phyloP scores from a whole-genome alignment of 1,140 invertebrate species.

The Thrips palmi region DNA sequence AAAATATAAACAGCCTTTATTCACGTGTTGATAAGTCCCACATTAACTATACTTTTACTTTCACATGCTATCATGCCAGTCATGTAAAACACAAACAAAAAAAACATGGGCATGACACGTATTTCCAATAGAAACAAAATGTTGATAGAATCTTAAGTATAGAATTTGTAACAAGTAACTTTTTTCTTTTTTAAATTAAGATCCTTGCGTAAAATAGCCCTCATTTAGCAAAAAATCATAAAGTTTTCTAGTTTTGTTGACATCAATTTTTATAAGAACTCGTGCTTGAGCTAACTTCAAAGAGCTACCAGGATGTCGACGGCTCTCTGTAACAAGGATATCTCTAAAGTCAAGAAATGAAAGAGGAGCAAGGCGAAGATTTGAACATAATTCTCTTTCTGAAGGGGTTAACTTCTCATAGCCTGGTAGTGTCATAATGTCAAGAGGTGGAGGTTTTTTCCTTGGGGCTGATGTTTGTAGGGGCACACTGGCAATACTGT shows the following conservation, averaged over 20 bases:
- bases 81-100: too few species aligned
- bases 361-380: conserved; percentile 48
- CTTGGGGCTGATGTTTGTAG: conserved; percentile 10
- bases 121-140: too few species aligned
- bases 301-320: conserved; percentile 42
- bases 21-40: too few species aligned
- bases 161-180: too few species aligned
- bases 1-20: too few species aligned
- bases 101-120: too few species aligned
- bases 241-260: conserved; percentile 80
- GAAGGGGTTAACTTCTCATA: conserved; percentile 51
- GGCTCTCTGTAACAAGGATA: conserved; percentile 52
- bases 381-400: conserved; percentile 61
- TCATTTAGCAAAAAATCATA: conserved; percentile 76
- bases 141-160: too few species aligned
- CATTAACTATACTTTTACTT: too few species aligned
- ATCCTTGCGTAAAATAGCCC: too few species aligned
- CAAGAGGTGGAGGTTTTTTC: conserved; percentile 39
- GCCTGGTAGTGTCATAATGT: conserved; percentile 56
- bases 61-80: too few species aligned
- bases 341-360: conserved; percentile 60
- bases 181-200: too few species aligned
- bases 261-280: conserved; percentile 73
- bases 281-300: conserved; percentile 62
- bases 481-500: not conserved